These are phyloP conservation scores for Ambastaia sidthimunki DNA, from an alignment of 2,797 vertebrate genomes.

Conservation along the genomic window DNA sequence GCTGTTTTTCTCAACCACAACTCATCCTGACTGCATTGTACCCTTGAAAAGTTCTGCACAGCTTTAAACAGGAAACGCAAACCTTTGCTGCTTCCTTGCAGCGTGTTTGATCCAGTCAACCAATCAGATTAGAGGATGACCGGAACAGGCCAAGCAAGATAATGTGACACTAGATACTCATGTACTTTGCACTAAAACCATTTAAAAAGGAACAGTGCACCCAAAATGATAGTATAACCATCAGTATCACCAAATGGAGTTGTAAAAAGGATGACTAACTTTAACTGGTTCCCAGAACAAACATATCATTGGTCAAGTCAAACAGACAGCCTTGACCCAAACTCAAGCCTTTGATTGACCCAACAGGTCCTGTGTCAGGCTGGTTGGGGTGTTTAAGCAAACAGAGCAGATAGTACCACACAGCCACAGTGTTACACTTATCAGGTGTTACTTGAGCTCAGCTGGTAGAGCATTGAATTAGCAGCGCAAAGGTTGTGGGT, in stretches of 20 bases:
- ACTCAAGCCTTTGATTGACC: neutral
- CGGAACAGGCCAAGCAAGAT: neutral
- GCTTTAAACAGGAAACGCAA: neutral
- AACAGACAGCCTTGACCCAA: neutral
- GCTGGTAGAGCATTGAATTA: too few relatives aligned
- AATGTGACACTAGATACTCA: neutral
- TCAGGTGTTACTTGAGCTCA: too few relatives aligned
- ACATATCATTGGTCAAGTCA: neutral
- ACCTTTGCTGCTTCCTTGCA: neutral
- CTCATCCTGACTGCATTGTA: constrained; percentile 45
- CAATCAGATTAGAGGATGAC: neutral
- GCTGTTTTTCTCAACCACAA: constrained; percentile 37
- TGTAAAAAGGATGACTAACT: too few relatives aligned
- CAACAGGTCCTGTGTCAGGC: too few relatives aligned
- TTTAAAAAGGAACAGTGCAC: too few relatives aligned
- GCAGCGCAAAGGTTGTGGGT: too few relatives aligned
- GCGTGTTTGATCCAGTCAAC: neutral
- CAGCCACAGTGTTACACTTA: neutral
- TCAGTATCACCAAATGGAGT: too few relatives aligned
- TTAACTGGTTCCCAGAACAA: too few relatives aligned
- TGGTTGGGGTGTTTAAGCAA: neutral
- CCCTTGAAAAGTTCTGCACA: constrained; percentile 52
- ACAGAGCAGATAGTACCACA: neutral
- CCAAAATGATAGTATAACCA: too few relatives aligned
- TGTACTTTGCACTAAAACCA: neutral